Evolutionary conservation across 2,797 vertebrate species (phyloP).

Genomic region (Chromis chromis): DNA sequence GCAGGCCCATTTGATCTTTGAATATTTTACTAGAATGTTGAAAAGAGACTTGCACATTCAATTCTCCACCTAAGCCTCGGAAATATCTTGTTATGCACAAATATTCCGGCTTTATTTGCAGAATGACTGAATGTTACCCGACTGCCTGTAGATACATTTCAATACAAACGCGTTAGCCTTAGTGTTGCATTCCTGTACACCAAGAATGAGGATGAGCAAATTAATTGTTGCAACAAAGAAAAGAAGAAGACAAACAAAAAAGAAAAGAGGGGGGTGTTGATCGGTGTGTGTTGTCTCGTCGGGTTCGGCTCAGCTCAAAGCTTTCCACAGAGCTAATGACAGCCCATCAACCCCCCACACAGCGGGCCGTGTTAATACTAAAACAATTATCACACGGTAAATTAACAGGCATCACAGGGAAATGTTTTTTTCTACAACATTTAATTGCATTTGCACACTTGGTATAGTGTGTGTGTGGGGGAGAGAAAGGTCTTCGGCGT

Average conservation of each 20-base stretch:
- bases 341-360: conserved; percentile 51
- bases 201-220: background rate
- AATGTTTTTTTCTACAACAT: conserved; percentile 40
- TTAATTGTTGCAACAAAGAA: background rate
- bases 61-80: background rate
- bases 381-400: conserved; percentile 70
- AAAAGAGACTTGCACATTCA: background rate
- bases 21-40: background rate
- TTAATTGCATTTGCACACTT: conserved; percentile 47
- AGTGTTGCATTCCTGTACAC: background rate
- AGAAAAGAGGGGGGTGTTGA: background rate
- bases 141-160: background rate
- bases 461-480: background rate
- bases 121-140: background rate
- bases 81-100: background rate
- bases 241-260: background rate
- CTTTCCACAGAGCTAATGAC: conserved; percentile 53
- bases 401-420: conserved; percentile 63
- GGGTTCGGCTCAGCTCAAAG: conserved; percentile 23
- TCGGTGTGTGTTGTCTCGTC: background rate
- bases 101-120: background rate
- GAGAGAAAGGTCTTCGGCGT: background rate
- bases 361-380: conserved; percentile 47
- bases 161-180: background rate
- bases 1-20: background rate